Conservation (phyloP, 2,113 vertebrate genomes). For the Colinus virginianus region DNA sequence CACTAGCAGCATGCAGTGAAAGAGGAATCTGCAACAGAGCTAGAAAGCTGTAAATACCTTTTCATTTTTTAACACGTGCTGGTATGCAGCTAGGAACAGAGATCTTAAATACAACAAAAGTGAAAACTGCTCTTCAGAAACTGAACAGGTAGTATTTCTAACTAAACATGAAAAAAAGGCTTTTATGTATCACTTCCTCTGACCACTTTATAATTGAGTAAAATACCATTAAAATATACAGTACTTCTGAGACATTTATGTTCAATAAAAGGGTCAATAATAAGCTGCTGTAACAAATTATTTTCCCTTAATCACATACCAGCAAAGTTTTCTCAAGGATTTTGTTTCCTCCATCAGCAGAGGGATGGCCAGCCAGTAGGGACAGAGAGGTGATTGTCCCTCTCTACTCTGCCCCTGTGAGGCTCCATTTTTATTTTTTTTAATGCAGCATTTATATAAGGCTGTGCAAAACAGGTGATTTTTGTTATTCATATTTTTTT, state of each 20-base stretch:
- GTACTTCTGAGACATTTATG: neutral
- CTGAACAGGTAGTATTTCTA: neutral
- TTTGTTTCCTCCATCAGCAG: neutral
- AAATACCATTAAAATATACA: neutral
- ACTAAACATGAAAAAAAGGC: neutral
- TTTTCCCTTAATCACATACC: neutral
- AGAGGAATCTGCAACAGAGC: neutral
- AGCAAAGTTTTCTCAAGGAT: neutral
- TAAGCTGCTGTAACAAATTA: neutral
- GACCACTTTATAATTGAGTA: neutral
- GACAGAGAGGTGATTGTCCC: too few relatives aligned
- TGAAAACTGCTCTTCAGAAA: neutral
- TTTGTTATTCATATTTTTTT: neutral
- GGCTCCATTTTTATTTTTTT: neutral
- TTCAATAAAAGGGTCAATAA: conserved; percentile 33
- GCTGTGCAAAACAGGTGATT: neutral
- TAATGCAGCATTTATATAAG: neutral
- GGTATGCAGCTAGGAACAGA: neutral
- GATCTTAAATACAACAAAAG: neutral
- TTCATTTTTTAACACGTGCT: neutral
- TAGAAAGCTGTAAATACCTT: accelerated
- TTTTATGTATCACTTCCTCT: neutral
- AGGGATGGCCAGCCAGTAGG: too few relatives aligned
- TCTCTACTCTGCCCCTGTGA: too few relatives aligned
- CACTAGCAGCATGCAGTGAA: neutral